Conservation (phyloP, 2,888 invertebrate genomes). For the Agriopis marginaria region DNA sequence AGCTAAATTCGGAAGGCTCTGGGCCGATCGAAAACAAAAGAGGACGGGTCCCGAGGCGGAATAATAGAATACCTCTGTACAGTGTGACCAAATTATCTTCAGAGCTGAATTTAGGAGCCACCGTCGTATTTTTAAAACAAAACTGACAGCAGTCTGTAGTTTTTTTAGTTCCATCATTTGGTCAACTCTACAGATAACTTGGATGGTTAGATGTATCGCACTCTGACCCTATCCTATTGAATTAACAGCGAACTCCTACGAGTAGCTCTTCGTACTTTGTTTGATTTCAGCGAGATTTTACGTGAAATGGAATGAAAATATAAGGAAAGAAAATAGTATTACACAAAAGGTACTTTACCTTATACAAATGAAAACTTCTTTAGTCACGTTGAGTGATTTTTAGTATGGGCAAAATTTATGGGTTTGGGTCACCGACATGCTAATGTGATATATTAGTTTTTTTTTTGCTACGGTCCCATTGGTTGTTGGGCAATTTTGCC, state of each 20-base stretch:
- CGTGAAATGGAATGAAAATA: constrained; percentile 18
- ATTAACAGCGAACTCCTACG: constrained; percentile 55
- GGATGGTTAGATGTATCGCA: constrained; percentile 24
- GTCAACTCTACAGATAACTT: background rate
- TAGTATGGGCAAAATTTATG: too few relatives aligned
- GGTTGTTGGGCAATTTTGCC: too few relatives aligned
- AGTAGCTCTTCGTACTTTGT: constrained; percentile 51
- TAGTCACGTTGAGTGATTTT: too few relatives aligned
- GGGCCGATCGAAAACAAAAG: constrained; percentile 56
- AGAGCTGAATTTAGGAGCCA: background rate
- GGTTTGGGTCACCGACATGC: too few relatives aligned
- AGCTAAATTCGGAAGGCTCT: constrained; percentile 47
- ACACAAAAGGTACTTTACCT: background rate
- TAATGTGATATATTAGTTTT: too few relatives aligned
- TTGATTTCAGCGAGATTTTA: constrained; percentile 47
- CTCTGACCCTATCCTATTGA: constrained; percentile 51
- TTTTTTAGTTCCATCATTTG: background rate
- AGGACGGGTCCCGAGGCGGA: constrained; percentile 47
- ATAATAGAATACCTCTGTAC: constrained; percentile 59
- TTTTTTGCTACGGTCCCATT: too few relatives aligned
- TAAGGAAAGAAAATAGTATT: background rate
- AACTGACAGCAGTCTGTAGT: background rate
- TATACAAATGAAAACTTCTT: background rate
- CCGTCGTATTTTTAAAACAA: background rate
- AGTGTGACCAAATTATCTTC: background rate